phyloP scores from a whole-genome alignment of 2,113 vertebrate species.

The Choloepus hoffmanni region DNA sequence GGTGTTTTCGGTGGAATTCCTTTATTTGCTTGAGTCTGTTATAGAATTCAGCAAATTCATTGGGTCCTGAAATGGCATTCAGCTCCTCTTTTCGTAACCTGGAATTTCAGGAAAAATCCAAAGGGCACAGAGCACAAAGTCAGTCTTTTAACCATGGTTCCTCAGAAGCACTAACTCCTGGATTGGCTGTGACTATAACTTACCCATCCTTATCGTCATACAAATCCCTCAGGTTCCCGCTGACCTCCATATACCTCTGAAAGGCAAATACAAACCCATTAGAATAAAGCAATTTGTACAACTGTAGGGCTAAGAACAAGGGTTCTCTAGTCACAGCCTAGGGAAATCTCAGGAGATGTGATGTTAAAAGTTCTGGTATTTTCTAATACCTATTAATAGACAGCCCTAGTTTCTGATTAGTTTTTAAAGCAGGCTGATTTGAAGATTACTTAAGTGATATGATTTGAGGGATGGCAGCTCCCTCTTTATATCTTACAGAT shows the following conservation, averaged over 20 bases:
- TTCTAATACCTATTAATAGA: not conserved
- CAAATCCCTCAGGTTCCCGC: conserved; percentile 93
- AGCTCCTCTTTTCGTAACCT: conserved; percentile 97
- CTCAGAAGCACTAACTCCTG: not conserved
- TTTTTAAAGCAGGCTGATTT: not conserved
- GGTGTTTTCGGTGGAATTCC: conserved; percentile 98
- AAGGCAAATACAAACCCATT: conserved; percentile 65
- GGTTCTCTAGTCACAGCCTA: not conserved
- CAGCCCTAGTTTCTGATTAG: not conserved
- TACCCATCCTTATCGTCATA: conserved; percentile 99
- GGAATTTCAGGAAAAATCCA: fast-evolving
- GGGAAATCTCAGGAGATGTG: not conserved
- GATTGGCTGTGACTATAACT: conserved; percentile 70
- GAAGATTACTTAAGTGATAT: not conserved
- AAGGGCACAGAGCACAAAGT: not conserved
- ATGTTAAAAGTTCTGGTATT: not conserved
- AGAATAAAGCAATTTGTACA: conserved; percentile 8
- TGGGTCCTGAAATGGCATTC: conserved; percentile 97
- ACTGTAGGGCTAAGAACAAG: not conserved
- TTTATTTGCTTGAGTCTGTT: conserved; percentile 98
- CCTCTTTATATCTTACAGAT: not conserved
- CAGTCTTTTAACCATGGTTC: not conserved
- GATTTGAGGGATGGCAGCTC: not conserved
- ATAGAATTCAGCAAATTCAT: conserved; percentile 98
- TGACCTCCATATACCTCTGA: conserved; percentile 98